Evolutionary conservation across 2,797 vertebrate species (phyloP).

Genomic region (Cynopterus sphinx): DNA sequence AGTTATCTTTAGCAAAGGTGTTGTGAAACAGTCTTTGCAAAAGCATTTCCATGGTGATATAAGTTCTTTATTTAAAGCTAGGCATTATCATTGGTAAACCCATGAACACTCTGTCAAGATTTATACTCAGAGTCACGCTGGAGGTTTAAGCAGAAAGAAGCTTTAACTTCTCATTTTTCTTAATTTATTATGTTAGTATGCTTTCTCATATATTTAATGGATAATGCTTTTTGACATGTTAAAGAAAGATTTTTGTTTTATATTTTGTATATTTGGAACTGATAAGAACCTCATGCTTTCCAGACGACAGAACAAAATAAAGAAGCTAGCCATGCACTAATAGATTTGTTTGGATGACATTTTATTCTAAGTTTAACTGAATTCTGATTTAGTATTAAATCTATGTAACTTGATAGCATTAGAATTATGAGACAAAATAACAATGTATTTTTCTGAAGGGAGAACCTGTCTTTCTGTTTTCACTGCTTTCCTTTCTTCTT

Average conservation of each 20-base stretch:
- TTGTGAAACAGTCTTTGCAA: not conserved
- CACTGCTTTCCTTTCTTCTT: not conserved
- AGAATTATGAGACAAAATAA: not conserved
- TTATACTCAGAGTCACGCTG: not conserved
- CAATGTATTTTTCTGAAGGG: not conserved
- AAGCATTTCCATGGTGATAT: not conserved
- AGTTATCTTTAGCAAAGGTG: not conserved
- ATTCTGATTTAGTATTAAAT: slow-evolving; percentile 25
- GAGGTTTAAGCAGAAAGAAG: not conserved
- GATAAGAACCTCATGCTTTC: not conserved
- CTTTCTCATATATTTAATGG: not conserved
- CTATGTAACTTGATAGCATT: not conserved
- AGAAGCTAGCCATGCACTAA: not conserved
- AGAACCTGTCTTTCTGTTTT: not conserved
- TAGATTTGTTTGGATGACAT: not conserved
- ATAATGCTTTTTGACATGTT: not conserved
- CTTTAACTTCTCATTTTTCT: not conserved
- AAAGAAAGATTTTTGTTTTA: not conserved
- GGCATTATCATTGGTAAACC: not conserved
- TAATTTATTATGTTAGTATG: not conserved
- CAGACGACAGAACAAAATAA: not conserved
- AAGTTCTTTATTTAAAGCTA: not conserved
- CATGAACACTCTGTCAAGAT: not conserved
- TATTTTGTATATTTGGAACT: not conserved
- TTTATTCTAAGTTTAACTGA: not conserved